phyloP scores from a whole-genome alignment of 2,113 vertebrate genomes.

The Candoia aspera region DNA sequence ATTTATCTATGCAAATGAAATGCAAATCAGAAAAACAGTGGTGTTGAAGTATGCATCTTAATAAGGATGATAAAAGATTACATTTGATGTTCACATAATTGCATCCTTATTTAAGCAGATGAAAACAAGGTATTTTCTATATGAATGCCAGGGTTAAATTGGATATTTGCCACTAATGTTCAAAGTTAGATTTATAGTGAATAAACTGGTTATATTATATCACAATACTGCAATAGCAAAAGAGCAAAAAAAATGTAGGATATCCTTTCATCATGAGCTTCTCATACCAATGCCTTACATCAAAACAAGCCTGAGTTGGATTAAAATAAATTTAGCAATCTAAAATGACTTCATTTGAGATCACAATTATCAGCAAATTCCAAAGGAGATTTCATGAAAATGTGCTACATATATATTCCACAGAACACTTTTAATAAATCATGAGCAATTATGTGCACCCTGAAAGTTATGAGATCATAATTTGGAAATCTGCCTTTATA shows the following conservation, averaged over 20 bases:
- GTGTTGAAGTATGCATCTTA: background rate
- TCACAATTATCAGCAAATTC: background rate
- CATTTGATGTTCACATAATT: background rate
- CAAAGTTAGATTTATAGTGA: background rate
- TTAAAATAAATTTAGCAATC: constrained; percentile 10
- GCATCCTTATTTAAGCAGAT: background rate
- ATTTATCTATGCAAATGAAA: background rate
- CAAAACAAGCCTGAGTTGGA: background rate
- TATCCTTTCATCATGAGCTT: background rate
- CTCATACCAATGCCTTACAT: background rate
- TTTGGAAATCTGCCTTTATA: constrained; percentile 11
- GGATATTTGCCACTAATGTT: background rate
- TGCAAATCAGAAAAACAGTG: background rate
- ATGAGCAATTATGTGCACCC: background rate
- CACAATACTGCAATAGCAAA: rapidly evolving
- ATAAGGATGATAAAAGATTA: constrained; percentile 1
- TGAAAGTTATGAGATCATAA: background rate
- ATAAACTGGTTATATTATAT: background rate
- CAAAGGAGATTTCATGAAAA: constrained; percentile 1
- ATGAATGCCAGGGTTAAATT: background rate
- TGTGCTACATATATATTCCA: background rate
- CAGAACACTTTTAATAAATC: background rate
- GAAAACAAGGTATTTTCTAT: background rate
- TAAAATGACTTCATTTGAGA: constrained; percentile 19
- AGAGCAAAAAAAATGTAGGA: background rate